Percentiles rank a stretch among this genome's conserved stretches.
phyloP scores from a whole-genome alignment of 2,888 invertebrate genomes.

The Acrocyrtus sp. region DNA sequence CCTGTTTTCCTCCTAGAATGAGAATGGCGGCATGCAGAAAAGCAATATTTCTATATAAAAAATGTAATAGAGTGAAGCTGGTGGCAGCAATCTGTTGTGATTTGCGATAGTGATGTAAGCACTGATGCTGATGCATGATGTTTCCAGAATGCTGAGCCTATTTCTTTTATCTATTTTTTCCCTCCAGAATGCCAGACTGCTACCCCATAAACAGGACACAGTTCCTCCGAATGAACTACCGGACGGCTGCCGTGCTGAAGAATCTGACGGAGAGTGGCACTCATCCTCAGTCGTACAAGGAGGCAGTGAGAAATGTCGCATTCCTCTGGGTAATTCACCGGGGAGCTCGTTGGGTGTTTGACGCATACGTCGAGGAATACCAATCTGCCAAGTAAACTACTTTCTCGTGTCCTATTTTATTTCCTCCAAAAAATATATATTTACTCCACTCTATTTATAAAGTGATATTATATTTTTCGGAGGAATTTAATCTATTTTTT shows the following conservation, averaged over 20 bases:
- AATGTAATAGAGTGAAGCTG: too few relatives aligned
- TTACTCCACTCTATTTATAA: slow-evolving; percentile 2
- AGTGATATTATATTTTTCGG: not conserved
- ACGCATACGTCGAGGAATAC: slow-evolving; percentile 64
- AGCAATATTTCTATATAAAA: too few relatives aligned
- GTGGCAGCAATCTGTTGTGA: too few relatives aligned
- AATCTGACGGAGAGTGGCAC: slow-evolving; percentile 55
- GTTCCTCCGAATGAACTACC: slow-evolving; percentile 61
- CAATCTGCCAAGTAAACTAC: slow-evolving; percentile 58
- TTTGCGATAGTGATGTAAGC: too few relatives aligned
- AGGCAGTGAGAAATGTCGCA: slow-evolving; percentile 63
- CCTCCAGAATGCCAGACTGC: slow-evolving; percentile 62
- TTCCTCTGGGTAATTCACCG: slow-evolving; percentile 64
- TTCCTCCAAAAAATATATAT: too few relatives aligned
- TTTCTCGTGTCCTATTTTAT: too few relatives aligned
- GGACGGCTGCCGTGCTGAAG: slow-evolving; percentile 59
- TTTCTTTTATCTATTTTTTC: slow-evolving; percentile 25
- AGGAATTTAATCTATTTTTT: slow-evolving; percentile 14
- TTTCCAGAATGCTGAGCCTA: too few relatives aligned
- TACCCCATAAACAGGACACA: slow-evolving; percentile 61
- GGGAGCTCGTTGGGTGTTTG: slow-evolving; percentile 64
- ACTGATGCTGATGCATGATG: too few relatives aligned
- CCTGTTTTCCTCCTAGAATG: too few relatives aligned
- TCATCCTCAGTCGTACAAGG: slow-evolving; percentile 58
- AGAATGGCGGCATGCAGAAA: too few relatives aligned